Base-by-base conservation (phyloP, 2,888 invertebrate species). In the Apodemia zela region DNA sequence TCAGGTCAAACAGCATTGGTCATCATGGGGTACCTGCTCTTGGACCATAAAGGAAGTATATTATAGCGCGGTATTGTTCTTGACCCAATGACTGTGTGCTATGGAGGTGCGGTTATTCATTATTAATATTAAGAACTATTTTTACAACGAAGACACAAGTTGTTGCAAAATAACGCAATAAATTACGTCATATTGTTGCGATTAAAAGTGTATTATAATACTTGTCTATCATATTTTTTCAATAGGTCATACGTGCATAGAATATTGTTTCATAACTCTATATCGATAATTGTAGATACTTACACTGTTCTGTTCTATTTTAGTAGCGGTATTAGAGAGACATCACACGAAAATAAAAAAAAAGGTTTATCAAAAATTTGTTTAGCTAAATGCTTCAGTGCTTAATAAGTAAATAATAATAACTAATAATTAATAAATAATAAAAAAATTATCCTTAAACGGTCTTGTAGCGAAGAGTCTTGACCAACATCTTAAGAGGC, bases 61-160 rank as follows among this genome's bases (percentile, higher is more conserved):
- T 45, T 45, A 45, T 45, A 60, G 15, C 61, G 21, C 47, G n/a
- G 8, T 18, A 29, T 63, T 60, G 33, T 63, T 63, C 59, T 60
- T 29, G 10, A 38, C 60, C 38, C 59, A 60, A 67, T 59, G 38
- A 59, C 61, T 29, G 59, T 54, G 54, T 25, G 25, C 13, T 54
- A 25, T 25, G 15, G 21, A 54, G 54, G 10, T 54, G 54, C 57
- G 57, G 29, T 25, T 29, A 57, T 57, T 57, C 29, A 25, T 57
- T 29, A 2, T 51, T 51, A 57, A n/a, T 29, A 57, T 29, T 7
- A 57, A 15, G 6, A 13, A 57, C 15, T 4, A 57, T 29, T 57
- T n/a, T 57, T 57, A 29, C 29, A 57, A 57, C 47, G 29, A 57
- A 7, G 29, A 57, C 29, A n/a, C 29, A n/a, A 29, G 21, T 57